Evolutionary conservation across 2,113 vertebrate genomes (phyloP).

Genomic region (Lepisosteus oculatus): DNA sequence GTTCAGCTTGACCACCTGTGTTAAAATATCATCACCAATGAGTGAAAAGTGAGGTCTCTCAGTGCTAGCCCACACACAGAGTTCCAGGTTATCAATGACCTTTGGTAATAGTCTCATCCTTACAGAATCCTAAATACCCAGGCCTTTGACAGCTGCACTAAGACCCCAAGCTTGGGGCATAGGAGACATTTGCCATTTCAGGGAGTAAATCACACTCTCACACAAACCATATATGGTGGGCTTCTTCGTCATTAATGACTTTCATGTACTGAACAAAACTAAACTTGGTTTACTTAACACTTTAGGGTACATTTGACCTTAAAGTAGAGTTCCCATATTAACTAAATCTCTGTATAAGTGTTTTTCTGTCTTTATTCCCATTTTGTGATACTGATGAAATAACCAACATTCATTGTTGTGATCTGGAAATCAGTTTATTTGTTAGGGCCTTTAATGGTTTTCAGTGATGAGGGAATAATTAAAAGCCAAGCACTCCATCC

Average conservation of each 20-base stretch:
- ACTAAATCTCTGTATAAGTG: too few species aligned
- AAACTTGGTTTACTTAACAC: too few species aligned
- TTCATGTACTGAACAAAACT: too few species aligned
- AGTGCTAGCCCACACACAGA: constrained; percentile 28
- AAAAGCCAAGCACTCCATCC: too few species aligned
- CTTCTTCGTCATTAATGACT: background rate
- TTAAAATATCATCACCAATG: constrained; percentile 27
- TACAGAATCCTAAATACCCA: constrained; percentile 31
- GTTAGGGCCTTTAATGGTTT: too few species aligned
- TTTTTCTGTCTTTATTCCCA: too few species aligned
- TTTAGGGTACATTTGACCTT: too few species aligned
- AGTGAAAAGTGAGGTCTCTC: constrained; percentile 20
- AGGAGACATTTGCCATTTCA: constrained; percentile 43
- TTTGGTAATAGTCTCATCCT: constrained; percentile 36
- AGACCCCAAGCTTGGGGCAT: constrained; percentile 5
- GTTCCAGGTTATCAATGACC: constrained; percentile 50
- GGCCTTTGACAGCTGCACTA: constrained; percentile 45
- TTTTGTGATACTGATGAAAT: too few species aligned
- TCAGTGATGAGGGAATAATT: too few species aligned
- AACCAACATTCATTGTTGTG: too few species aligned
- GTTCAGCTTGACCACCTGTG: constrained; percentile 36
- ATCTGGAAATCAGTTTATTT: too few species aligned
- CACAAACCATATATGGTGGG: constrained; percentile 20
- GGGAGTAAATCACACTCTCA: constrained; percentile 25
- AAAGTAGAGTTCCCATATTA: too few species aligned